These are phyloP conservation scores for Acipenser oxyrinchus DNA, from an alignment of 2,797 vertebrate genomes.

Conservation along the genomic window DNA sequence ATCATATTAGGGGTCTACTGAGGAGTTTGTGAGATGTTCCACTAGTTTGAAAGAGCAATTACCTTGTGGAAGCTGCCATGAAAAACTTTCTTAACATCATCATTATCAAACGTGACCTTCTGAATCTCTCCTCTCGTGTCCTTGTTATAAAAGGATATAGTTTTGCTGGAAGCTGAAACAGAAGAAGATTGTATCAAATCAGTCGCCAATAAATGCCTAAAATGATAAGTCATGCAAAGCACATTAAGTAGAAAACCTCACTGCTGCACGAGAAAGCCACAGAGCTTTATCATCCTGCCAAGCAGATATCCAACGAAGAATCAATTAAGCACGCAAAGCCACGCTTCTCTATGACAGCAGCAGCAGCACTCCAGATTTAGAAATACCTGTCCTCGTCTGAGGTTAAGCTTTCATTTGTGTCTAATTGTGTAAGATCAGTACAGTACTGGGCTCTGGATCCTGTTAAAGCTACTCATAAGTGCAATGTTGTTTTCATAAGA, in stretches of 20 bases:
- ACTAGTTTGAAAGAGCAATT: conserved; percentile 30
- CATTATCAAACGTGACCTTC: conserved; percentile 73
- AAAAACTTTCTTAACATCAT: conserved; percentile 80
- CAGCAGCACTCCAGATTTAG: conserved; percentile 6
- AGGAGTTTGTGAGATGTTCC: too few relatives aligned
- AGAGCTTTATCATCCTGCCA: conserved; percentile 19
- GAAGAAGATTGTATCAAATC: conserved; percentile 11
- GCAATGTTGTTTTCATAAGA: conserved; percentile 7
- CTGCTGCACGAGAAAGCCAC: conserved; percentile 1
- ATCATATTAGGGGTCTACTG: too few relatives aligned
- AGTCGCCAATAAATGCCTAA: conserved; percentile 23
- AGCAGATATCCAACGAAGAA: conserved; percentile 22
- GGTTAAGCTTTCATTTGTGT: conserved; percentile 7
- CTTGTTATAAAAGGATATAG: conserved; percentile 90
- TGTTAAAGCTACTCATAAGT: conserved; percentile 19
- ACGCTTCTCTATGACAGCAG: conserved; percentile 10
- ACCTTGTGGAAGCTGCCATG: conserved; percentile 99
- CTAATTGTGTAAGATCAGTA: conserved; percentile 25
- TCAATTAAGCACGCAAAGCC: conserved; percentile 17
- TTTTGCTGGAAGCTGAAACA: conserved; percentile 74
- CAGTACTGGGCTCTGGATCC: conserved; percentile 16
- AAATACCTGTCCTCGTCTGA: neutral
- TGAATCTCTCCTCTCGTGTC: conserved; percentile 79
- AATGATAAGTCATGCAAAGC: conserved; percentile 36
- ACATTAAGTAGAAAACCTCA: conserved; percentile 9